phyloP scores from a whole-genome alignment of 2,113 vertebrate species.

The Collichthys lucidus region DNA sequence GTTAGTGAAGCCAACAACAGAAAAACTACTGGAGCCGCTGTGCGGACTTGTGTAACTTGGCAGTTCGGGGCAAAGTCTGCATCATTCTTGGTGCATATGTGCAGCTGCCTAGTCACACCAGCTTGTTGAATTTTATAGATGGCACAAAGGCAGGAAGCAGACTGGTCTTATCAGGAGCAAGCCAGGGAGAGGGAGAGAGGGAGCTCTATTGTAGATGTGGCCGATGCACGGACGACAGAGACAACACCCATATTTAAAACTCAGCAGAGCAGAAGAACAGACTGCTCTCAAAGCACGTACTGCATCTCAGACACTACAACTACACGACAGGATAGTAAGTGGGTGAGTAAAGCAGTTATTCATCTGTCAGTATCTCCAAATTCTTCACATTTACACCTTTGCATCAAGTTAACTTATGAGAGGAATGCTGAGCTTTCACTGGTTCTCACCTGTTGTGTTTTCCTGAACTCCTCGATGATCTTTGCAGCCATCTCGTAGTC shows the following conservation, averaged over 20 bases:
- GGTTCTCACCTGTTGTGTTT: slow-evolving; percentile 93
- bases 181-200: background rate
- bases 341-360: background rate
- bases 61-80: slow-evolving; percentile 35
- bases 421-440: rapidly evolving
- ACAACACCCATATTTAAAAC: background rate
- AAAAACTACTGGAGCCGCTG: background rate
- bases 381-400: background rate
- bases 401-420: background rate
- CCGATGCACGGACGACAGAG: background rate
- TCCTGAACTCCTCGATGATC: slow-evolving; percentile 98
- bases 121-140: slow-evolving; percentile 22
- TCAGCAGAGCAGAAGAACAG: background rate
- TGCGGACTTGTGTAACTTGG: background rate
- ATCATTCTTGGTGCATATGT: background rate
- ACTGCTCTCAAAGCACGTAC: background rate
- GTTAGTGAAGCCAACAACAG: background rate
- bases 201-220: slow-evolving; percentile 10
- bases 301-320: background rate
- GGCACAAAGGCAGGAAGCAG: slow-evolving; percentile 68
- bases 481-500: slow-evolving; percentile 99
- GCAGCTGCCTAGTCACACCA: background rate
- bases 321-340: background rate
- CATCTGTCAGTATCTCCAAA: background rate
- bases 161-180: slow-evolving; percentile 60